Base-by-base conservation (phyloP, 2,888 invertebrate species). In the Octonoba sinensis region DNA sequence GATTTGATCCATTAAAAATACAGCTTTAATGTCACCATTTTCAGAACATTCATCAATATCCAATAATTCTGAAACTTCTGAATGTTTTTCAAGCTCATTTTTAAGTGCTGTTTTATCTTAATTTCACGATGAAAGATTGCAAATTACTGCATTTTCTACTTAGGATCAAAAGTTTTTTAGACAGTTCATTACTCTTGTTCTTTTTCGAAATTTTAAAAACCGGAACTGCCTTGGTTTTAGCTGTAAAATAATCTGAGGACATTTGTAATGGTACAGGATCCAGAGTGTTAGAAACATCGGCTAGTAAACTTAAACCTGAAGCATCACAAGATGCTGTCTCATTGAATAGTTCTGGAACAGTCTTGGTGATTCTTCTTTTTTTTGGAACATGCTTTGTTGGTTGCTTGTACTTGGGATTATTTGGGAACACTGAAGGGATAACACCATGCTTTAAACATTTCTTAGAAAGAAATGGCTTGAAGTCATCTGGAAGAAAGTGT, bases 111-210 rank as follows among this genome's bases (percentile, higher is more conserved):
- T 11, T 16, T 60, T 60, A 22, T 60, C 27, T 60, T 18, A 27
- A 22, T 60, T 60, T 60, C 24, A 24, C 4, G 15, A 60, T 20
- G 20, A 22, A 4, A 12, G 60, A 60, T 60, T 6, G 12, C 18
- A 22, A 13, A 22, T 60, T 60, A 15, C 60, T 60, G 16, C 16
- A 60, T 60, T 60, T 60, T 27, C 60, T 13, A 15, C 16, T 60
- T 60, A 60, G 15, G 8, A 20, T 15, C 13, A 24, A 12, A 60
- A 27, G 13, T 12, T 60, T 60, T 60, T 13, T 16, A 54, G 54
- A 54, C 18, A 6, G 11, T 18, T 6, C n/a, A n/a, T 8, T 8
- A 8, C 54, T 8, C 4, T n/a, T 16, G 18, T 54, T 54, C 6
- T 16, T 12, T 12, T 8, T 6, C 11, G 12, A 8, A 6, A 6